phyloP scores from a whole-genome alignment of 2,797 vertebrate genomes.

The Cryptoprocta ferox region DNA sequence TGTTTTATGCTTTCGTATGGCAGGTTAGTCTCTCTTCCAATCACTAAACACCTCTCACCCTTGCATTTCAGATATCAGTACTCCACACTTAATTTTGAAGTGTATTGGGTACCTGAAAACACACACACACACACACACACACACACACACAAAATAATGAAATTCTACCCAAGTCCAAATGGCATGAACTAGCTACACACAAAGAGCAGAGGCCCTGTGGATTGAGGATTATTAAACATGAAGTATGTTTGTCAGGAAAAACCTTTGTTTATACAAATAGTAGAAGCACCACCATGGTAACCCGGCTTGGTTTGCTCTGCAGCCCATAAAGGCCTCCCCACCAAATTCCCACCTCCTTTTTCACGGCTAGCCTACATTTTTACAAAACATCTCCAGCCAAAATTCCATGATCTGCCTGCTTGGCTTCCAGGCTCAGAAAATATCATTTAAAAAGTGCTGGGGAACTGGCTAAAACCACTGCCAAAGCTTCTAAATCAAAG shows the following conservation, averaged over 20 bases:
- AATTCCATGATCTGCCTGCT: slow-evolving; percentile 78
- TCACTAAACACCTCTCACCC: not conserved
- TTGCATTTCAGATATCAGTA: not conserved
- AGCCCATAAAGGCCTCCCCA: slow-evolving; percentile 25
- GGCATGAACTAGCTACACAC: slow-evolving; percentile 38
- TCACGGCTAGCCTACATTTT: slow-evolving; percentile 73
- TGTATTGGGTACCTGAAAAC: not conserved
- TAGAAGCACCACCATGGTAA: slow-evolving; percentile 67
- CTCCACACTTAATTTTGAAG: slow-evolving; percentile 8
- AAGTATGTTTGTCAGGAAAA: slow-evolving; percentile 78
- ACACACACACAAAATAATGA: slow-evolving; percentile 19
- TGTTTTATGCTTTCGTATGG: not conserved
- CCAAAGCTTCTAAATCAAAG: slow-evolving; percentile 72
- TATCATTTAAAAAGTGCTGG: slow-evolving; percentile 68
- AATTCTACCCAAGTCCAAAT: slow-evolving; percentile 39
- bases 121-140: not conserved
- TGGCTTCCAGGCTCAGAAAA: slow-evolving; percentile 76
- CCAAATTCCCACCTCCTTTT: slow-evolving; percentile 65
- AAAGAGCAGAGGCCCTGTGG: slow-evolving; percentile 59
- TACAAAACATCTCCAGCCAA: slow-evolving; percentile 71
- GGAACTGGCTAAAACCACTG: slow-evolving; percentile 4
- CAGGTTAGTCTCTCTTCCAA: not conserved
- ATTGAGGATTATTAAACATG: slow-evolving; percentile 76
- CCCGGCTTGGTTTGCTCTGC: slow-evolving; percentile 51
- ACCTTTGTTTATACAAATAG: slow-evolving; percentile 76